Evolutionary conservation across 2,797 vertebrate genomes (phyloP), one percentile per base, ranked within the genome.

Genomic region (Coregonus ussuriensis): DNA sequence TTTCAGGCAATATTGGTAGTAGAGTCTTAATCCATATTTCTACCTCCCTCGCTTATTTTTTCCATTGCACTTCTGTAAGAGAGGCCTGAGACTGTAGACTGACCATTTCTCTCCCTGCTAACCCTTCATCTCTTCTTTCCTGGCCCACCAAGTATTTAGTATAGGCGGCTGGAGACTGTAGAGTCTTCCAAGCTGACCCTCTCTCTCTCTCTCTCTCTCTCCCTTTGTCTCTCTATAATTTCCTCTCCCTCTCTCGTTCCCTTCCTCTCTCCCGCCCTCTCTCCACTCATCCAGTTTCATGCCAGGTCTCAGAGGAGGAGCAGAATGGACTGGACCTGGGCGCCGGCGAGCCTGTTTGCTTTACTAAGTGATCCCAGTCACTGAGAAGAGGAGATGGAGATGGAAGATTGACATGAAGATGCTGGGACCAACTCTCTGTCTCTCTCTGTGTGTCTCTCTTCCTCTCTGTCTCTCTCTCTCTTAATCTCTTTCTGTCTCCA

Each of bases 331-430:
- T 69, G 6, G 16, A 11, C 31, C 35, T 6, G 67, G 35, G 67
- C 71, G 53, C 71, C 51, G 5, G 31, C 71, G 21, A 53, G 71
- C 47, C 71, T 72, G 71, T 72, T 56, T 14, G 52, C 53, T 72
- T 72, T 72, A 56, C 51, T 53, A 72, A 72, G 71, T 72, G 71
- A 72, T 72, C 71, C 71, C 29, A 31, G 71, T 72, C 29, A 47
- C 25, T 15, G 16, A 53, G 51, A 72, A n/a, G 59, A 63, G 5
- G 59, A 63, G 59, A 21, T 25, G 59, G 9, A 25, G 21, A 25
- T 63, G 59, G 25, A 63, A 25, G 59, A 25, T 25, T 63, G n/a
- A 63, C n/a, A 63, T 25, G 59, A 25, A 63, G 59, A 25, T 9
- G 11, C 59, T 1, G 59, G 59, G 3, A 63, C 59, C 59, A 63